Evolutionary conservation across 2,113 vertebrate species (phyloP), one percentile per base, ranked within the genome.

Genomic region (Gadus macrocephalus): DNA sequence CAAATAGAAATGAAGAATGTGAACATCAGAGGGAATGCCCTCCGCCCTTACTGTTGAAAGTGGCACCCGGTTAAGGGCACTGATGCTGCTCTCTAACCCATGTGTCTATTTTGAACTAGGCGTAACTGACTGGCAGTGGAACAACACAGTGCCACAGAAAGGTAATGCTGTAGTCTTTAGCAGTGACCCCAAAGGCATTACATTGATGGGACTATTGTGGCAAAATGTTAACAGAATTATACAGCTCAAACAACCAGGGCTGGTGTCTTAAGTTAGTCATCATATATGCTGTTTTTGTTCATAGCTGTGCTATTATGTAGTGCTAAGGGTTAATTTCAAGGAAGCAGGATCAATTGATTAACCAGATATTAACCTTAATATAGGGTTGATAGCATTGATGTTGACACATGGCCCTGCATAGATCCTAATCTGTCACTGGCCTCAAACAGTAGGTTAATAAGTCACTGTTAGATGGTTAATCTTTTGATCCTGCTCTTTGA

Each of bases 71-170:
- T 64, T 78, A 65, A 59, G 20, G 16, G 65, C 72, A 28, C 67
- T 78, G 70, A 70, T 85, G 70, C 79, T 80, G 67, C 73, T 77
- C 42, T 78, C 85, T 90, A 91, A 90, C 83, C 85, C 65, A 81
- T 91, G 78, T 91, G 85, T 91, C 84, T 89, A 87, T 90, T 83
- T 80, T 84, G 85, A 83, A 91, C 87, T 91, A 91, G 89, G 89
- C 79, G 75, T 88, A 91, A 83, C 83, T 86, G 87, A 89, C 87
- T 90, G 89, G 89, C 87, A 90, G 86, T 91, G 89, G 89, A 91
- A 86, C 85, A 83, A 89, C 81, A 83, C 88, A 84, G 87, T 82
- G 87, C 81, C 85, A 85, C 81, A 80, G 85, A 91, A 90, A 91
- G 89, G 89, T 91, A 91, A 91, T 82, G 70, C 70, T 73, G 80